These are phyloP conservation scores for Beaufortia kweichowensis DNA, from an alignment of 2,113 vertebrate genomes.

Conservation along the genomic window DNA sequence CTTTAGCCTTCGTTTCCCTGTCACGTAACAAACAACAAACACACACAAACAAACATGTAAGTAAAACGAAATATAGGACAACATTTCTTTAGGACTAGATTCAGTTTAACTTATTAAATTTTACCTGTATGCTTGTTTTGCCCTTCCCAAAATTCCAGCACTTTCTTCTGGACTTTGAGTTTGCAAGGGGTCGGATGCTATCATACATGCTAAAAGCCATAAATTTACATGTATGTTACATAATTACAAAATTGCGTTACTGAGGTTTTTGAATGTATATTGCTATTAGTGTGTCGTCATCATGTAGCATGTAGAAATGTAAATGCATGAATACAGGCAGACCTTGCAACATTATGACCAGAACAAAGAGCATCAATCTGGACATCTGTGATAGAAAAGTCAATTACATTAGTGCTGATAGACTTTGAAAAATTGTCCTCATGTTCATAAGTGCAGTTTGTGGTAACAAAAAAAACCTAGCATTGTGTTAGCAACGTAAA, in stretches of 20 bases:
- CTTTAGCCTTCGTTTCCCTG: slow-evolving; percentile 54
- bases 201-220: slow-evolving; percentile 52
- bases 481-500: too few relatives aligned
- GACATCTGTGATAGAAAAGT: slow-evolving; percentile 55
- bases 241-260: not conserved
- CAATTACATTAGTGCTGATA: not conserved
- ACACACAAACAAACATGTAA: slow-evolving; percentile 15
- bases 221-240: not conserved
- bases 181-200: slow-evolving; percentile 28
- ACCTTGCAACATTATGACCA: slow-evolving; percentile 68
- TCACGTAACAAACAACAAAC: slow-evolving; percentile 29
- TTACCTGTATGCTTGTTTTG: slow-evolving; percentile 60
- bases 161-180: slow-evolving; percentile 17
- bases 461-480: not conserved
- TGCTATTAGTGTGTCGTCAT: not conserved
- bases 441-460: not conserved
- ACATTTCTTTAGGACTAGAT: not conserved
- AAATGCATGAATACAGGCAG: slow-evolving; percentile 15
- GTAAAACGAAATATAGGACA: not conserved
- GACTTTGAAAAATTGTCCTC: not conserved
- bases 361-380: slow-evolving; percentile 34
- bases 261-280: not conserved
- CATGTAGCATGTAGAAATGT: not conserved
- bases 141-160: slow-evolving; percentile 54
- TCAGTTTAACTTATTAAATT: not conserved